These are phyloP conservation scores for Psix sp. DNA, from an alignment of 1,140 invertebrate genomes.

Conservation along the genomic window DNA sequence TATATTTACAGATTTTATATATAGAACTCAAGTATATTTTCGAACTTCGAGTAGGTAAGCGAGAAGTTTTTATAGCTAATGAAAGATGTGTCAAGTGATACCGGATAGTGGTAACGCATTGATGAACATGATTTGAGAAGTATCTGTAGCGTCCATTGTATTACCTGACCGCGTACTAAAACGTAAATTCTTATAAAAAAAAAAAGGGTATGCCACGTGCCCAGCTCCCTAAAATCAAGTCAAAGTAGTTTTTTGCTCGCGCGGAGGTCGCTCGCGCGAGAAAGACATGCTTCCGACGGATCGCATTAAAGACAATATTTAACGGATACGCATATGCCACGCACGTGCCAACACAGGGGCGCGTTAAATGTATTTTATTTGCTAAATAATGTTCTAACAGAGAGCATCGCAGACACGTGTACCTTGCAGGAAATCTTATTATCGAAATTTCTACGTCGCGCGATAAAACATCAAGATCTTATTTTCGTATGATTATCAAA, in stretches of 20 bases:
- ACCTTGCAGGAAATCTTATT: conserved; percentile 19
- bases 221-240: conserved; percentile 71
- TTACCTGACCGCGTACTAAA: conserved; percentile 71
- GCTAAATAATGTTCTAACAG: conserved; percentile 69
- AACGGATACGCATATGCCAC: conserved; percentile 70
- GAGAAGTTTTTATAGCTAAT: no score
- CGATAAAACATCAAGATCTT: conserved; percentile 3
- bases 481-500: conserved; percentile 7
- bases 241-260: conserved; percentile 72
- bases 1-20: no score
- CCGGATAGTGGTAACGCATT: conserved; percentile 25
- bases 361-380: conserved; percentile 71
- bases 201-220: conserved; percentile 73
- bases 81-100: no score
- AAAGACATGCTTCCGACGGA: conserved; percentile 70
- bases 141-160: conserved; percentile 33
- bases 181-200: conserved; percentile 50
- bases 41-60: no score
- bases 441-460: conserved; percentile 5
- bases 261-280: conserved; percentile 53
- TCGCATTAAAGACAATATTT: conserved; percentile 75
- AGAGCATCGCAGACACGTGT: conserved; percentile 49
- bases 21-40: no score
- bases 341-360: conserved; percentile 69
- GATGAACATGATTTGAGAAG: conserved; percentile 31